A percentile compares a stretch with the other conserved stretches of the same genome.
Evolutionary conservation across 2,888 invertebrate species (phyloP).

Genomic region (Octonoba sinensis): DNA sequence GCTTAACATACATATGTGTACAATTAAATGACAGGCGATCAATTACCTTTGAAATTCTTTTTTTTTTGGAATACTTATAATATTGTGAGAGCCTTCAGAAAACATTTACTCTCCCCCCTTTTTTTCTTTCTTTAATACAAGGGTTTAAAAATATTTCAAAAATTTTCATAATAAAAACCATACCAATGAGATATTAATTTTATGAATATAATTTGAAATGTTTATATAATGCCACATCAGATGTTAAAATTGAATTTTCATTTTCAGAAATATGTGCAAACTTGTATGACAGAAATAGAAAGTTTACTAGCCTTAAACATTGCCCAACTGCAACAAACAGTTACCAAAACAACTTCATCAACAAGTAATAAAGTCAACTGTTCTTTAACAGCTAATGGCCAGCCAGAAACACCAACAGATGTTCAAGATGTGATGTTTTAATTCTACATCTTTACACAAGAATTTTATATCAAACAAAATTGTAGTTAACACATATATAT

Average conservation of each 20-base stretch:
- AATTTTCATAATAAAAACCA: too few species aligned
- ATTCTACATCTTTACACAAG: not conserved
- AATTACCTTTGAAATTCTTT: too few species aligned
- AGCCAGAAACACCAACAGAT: conserved; percentile 41
- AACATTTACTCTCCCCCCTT: too few species aligned
- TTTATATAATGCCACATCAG: too few species aligned
- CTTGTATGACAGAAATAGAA: conserved; percentile 50
- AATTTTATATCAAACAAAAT: not conserved
- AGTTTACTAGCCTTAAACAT: conserved; percentile 46
- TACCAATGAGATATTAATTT: too few species aligned
- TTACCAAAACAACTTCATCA: conserved; percentile 31
- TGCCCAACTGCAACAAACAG: conserved; percentile 50
- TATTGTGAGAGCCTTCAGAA: too few species aligned
- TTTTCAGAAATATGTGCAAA: conserved; percentile 51
- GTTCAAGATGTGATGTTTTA: conserved; percentile 55
- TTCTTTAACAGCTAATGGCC: conserved; percentile 32
- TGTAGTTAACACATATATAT: not conserved
- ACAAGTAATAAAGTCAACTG: conserved; percentile 45
- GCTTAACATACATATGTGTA: too few species aligned
- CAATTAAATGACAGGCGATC: too few species aligned
- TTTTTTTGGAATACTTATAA: too few species aligned
- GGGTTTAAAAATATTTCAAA: too few species aligned
- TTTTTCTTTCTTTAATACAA: too few species aligned
- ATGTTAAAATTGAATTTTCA: not conserved
- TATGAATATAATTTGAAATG: too few species aligned